Evolutionary conservation across 2,888 invertebrate genomes (phyloP).

Genomic region (Drosophila ezoana): DNA sequence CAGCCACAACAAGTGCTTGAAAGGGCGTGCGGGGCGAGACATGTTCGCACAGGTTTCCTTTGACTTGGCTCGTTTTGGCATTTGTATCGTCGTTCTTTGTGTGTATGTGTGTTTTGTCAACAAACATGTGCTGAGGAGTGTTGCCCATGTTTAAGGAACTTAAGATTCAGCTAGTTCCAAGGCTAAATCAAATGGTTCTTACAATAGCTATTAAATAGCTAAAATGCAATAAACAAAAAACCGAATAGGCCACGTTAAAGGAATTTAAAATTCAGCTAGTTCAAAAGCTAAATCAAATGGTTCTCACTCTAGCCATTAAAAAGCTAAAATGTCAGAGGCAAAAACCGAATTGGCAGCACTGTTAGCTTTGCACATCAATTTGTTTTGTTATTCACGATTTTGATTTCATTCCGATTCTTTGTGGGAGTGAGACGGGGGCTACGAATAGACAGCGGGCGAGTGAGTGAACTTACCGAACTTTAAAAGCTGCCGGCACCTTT

Average conservation of each 20-base stretch:
- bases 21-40: constrained; percentile 6
- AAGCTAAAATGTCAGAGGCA: too few relatives aligned
- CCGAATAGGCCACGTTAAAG: too few relatives aligned
- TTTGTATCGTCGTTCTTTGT: not conserved
- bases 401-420: constrained; percentile 28
- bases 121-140: not conserved
- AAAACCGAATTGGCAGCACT: not conserved
- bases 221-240: too few relatives aligned
- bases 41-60: constrained; percentile 34
- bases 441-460: not conserved
- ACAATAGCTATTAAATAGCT: too few relatives aligned
- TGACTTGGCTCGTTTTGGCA: constrained; percentile 2
- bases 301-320: too few relatives aligned
- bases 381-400: constrained; percentile 4
- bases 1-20: not conserved
- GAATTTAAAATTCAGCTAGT: not conserved
- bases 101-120: not conserved
- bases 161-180: too few relatives aligned
- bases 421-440: not conserved
- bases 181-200: too few relatives aligned
- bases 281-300: not conserved
- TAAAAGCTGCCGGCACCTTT: constrained; percentile 16
- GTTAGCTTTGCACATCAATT: not conserved
- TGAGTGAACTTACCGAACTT: constrained; percentile 41
- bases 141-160: too few relatives aligned